Base-by-base conservation (phyloP, 2,113 vertebrate species). In the Tyrannus savana region DNA sequence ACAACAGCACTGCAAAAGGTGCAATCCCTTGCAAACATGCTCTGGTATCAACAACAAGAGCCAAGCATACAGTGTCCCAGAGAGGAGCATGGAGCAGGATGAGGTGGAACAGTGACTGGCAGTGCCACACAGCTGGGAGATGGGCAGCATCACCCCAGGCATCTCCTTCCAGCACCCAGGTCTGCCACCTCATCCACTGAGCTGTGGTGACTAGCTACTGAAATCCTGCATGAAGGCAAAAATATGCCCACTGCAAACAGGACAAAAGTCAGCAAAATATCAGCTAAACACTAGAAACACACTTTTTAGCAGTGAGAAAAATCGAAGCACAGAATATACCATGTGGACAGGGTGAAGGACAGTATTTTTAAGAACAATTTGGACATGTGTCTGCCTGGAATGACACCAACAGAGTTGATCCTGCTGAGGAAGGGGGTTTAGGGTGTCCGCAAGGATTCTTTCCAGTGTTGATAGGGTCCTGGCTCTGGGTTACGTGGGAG, bases 1-100 rank as follows among this genome's bases (percentile, higher is more conserved):
- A n/a, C 0, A 4, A 28, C 1, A 1, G 8, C 7, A 4, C 4
- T 52, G 24, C 30, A 81, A 72, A 87, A 46, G 14, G 16, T 47
- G 27, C 0, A 0, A 28, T 56, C 41, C 31, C n/a, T 52, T 44
- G 27, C 27, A 69, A 82, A 75, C 0, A 0, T 14, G 10, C 22
- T 62, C 47, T 37, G 19, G 18, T 13, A 14, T 27, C 42, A 35
- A 55, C 44, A 80, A 59, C 1, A 2, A 82, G 44, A 69, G n/a
- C 15, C 37, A 30, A 72, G 7, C 1, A 1, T 14, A 30, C 25
- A 25, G 23, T 0, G 0, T 33, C 44, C 18, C 13, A 21, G 25
- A 4, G 8, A 53, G 4, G 46, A 80, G 6, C 9, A 7, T 1
- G 1, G 52, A 18, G 21, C 14, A 44, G 37, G 19, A 71, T 3